Evolutionary conservation across 1,140 invertebrate species (phyloP).

Genomic region (Micrasema minimum): DNA sequence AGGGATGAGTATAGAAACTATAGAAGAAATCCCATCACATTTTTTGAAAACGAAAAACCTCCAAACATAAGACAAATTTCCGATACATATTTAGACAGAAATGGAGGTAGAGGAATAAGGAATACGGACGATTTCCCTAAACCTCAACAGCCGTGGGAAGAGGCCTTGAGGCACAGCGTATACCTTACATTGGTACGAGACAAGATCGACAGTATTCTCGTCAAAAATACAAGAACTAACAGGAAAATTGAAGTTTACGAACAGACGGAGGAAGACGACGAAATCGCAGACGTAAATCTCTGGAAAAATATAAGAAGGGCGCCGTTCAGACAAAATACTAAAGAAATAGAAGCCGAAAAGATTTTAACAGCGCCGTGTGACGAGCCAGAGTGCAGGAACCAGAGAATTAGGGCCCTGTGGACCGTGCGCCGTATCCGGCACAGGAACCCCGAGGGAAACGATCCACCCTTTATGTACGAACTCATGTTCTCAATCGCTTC

Average conservation of each 20-base stretch:
- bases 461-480: slow-evolving; percentile 69
- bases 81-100: slow-evolving; percentile 2
- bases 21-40: slow-evolving; percentile 14
- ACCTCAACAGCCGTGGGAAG: slow-evolving; percentile 66
- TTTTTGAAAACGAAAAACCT: slow-evolving; percentile 3
- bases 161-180: slow-evolving; percentile 69
- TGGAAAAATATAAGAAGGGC: slow-evolving; percentile 67
- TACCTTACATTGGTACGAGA: slow-evolving; percentile 67
- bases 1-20: slow-evolving; percentile 23
- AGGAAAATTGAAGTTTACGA: slow-evolving; percentile 44
- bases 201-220: slow-evolving; percentile 63
- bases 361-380: slow-evolving; percentile 56
- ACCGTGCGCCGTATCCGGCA: slow-evolving; percentile 72
- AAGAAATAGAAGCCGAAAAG: slow-evolving; percentile 54
- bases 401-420: slow-evolving; percentile 69
- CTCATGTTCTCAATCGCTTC: slow-evolving; percentile 73
- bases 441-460: slow-evolving; percentile 64
- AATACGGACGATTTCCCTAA: slow-evolving; percentile 23
- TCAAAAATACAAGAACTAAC: slow-evolving; percentile 14
- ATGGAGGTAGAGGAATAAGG: slow-evolving; percentile 24
- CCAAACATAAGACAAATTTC: neutral
- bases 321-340: slow-evolving; percentile 64
- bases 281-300: slow-evolving; percentile 64
- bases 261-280: slow-evolving; percentile 55
- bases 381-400: slow-evolving; percentile 58